Base-by-base conservation (phyloP, 2,797 vertebrate species). In the Borostomias antarcticus region DNA sequence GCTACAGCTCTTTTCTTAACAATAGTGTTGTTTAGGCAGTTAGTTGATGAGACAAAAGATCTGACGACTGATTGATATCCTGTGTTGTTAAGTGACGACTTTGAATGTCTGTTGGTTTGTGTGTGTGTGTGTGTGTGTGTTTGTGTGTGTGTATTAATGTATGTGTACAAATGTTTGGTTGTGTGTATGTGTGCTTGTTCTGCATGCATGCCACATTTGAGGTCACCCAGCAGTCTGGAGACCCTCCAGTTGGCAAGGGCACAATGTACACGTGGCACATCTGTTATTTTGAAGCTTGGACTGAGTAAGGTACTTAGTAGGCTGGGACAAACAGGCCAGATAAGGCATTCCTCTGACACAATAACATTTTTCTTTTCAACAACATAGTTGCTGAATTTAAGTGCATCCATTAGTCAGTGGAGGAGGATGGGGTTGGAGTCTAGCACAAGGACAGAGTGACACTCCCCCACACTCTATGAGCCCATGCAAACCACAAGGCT, bases 381-480 rank as follows among this genome's bases (percentile, higher is more conserved):
- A n/a, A n/a, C n/a, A n/a, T n/a, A 29, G 53, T 66, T 58, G 33
- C 58, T 64, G 61, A 63, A 45, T 58, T 15, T 59, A 29, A 54
- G 35, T 30, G 29, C 17, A 10, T 25, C 23, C 64, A 47, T 19
- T 48, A 51, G 64, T 50, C 13, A 52, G 33, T 60, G 50, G 23
- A 35, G 62, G 51, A 32, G 60, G 45, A 35, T 29, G 37, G 51
- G 35, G 25, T 13, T 37, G 17, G 26, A 66, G 59, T 63, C 53
- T 56, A 28, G 40, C n/a, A 47, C 64, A 63, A 58, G 54, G 70
- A 53, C 52, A 28, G 26, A 58, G 58, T 59, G 43, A 67, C 53
- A 68, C 5, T 26, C 7, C 33, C 30, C 26, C 10, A 37, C 19
- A 10, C 30, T 33, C 17, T 28, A 17, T 51, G 28, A 25, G 25